Percentiles rank a stretch among this genome's conserved stretches.
Conservation (phyloP, 2,113 vertebrate species). For the Gobiocypris rarus region DNA sequence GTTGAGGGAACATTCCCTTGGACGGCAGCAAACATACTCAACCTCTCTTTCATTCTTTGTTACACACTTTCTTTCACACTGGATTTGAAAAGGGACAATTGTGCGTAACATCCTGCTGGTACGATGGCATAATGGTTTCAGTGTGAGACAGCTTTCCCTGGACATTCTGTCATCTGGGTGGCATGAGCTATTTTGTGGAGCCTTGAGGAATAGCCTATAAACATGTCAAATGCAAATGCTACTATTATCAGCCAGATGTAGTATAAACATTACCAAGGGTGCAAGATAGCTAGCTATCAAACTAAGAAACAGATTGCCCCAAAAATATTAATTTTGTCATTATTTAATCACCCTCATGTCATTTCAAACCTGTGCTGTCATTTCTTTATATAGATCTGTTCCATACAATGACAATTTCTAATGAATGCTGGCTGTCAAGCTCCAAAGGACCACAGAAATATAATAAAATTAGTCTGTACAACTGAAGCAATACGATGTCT, state of each 20-base stretch:
- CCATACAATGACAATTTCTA: not conserved
- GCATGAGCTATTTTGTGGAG: slow-evolving; percentile 17
- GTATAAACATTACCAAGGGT: not conserved
- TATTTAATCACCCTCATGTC: not conserved
- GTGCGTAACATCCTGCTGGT: slow-evolving; percentile 48
- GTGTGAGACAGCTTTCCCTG: slow-evolving; percentile 36
- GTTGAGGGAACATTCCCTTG: slow-evolving; percentile 43
- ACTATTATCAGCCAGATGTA: not conserved
- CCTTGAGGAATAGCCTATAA: slow-evolving; percentile 23
- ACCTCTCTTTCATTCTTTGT: slow-evolving; percentile 37
- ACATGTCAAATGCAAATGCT: not conserved
- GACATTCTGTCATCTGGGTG: slow-evolving; percentile 30
- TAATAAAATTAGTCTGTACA: not conserved
- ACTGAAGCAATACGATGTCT: not conserved
- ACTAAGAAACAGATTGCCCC: not conserved
- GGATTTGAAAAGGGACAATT: slow-evolving; percentile 40
- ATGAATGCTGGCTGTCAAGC: not conserved
- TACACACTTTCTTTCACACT: slow-evolving; percentile 25
- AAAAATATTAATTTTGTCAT: no score
- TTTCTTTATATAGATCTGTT: not conserved
- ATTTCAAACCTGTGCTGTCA: not conserved
- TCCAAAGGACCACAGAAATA: not conserved
- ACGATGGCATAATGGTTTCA: slow-evolving; percentile 28
- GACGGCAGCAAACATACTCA: slow-evolving; percentile 15
- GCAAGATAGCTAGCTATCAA: not conserved